Evolutionary conservation across 2,888 invertebrate species (phyloP).

Genomic region (Drosophila kanekoi): DNA sequence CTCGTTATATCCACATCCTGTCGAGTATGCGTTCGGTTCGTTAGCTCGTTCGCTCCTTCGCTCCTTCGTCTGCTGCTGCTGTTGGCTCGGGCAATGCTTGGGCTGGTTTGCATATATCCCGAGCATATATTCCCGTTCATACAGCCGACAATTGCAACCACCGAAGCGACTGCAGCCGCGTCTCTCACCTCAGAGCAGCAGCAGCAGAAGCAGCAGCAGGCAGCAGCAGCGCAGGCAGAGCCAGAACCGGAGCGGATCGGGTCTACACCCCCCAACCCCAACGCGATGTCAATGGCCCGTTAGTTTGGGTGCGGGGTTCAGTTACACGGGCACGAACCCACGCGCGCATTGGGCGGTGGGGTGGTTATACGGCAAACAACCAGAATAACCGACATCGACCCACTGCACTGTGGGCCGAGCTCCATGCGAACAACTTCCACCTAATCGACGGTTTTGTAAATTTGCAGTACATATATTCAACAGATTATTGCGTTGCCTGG

Average conservation of each 20-base stretch:
- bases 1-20: constrained; percentile 76
- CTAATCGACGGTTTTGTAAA: constrained; percentile 41
- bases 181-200: constrained; percentile 51
- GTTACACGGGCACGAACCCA: constrained; percentile 26
- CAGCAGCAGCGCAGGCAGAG: constrained; percentile 28
- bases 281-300: constrained; percentile 67
- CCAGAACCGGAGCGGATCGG: constrained; percentile 25
- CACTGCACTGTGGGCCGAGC: constrained; percentile 73
- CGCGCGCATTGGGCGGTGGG: constrained; percentile 56
- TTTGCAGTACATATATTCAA: constrained; percentile 49
- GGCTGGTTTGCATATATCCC: constrained; percentile 62
- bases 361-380: constrained; percentile 66
- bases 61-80: constrained; percentile 11
- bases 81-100: background rate
- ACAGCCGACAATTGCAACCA: constrained; percentile 77
- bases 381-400: constrained; percentile 81
- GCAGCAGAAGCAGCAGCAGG: constrained; percentile 18
- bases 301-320: constrained; percentile 42
- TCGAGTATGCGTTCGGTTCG: constrained; percentile 69
- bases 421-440: constrained; percentile 36
- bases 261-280: constrained; percentile 49
- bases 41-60: constrained; percentile 68
- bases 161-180: constrained; percentile 64
- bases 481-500: constrained; percentile 44
- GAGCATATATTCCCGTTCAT: constrained; percentile 41